Conservation (phyloP, 2,888 invertebrate genomes). For the Dyspetes luteomarginatus region DNA sequence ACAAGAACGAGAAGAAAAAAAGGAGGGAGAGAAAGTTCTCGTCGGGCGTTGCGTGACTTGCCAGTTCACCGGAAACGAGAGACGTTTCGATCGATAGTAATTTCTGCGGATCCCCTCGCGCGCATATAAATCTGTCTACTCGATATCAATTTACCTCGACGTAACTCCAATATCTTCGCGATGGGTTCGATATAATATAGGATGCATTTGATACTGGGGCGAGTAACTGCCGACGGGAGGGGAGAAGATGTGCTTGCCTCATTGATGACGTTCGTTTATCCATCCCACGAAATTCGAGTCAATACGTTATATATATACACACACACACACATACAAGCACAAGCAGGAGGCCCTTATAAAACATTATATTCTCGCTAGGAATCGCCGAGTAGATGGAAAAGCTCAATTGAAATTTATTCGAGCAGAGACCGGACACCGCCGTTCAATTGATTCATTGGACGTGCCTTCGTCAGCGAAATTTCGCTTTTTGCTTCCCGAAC, state of each 20-base stretch:
- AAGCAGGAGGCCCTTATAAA: not conserved
- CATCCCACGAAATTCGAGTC: slow-evolving; percentile 30
- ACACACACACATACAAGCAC: too few relatives aligned
- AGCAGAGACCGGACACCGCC: not conserved
- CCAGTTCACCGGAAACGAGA: slow-evolving; percentile 59
- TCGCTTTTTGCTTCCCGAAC: not conserved
- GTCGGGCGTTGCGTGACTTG: slow-evolving; percentile 58
- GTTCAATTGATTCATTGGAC: slow-evolving; percentile 42
- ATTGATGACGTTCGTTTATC: slow-evolving; percentile 31
- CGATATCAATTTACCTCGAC: slow-evolving; percentile 61
- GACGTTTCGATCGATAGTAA: slow-evolving; percentile 62
- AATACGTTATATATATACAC: slow-evolving; percentile 4
- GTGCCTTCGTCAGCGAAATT: slow-evolving; percentile 43
- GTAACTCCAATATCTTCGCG: slow-evolving; percentile 34
- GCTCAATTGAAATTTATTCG: slow-evolving; percentile 11
- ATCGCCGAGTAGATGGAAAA: not conserved
- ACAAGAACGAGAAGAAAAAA: slow-evolving; percentile 15
- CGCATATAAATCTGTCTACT: slow-evolving; percentile 57
- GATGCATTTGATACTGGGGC: not conserved
- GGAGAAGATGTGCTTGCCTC: not conserved
- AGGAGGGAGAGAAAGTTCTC: slow-evolving; percentile 23
- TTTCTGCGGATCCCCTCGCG: slow-evolving; percentile 51
- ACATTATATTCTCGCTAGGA: slow-evolving; percentile 11
- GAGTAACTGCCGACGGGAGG: not conserved
- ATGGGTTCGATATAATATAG: slow-evolving; percentile 23